Evolutionary conservation across 2,888 invertebrate genomes (phyloP).

Genomic region (Macropis europaea): DNA sequence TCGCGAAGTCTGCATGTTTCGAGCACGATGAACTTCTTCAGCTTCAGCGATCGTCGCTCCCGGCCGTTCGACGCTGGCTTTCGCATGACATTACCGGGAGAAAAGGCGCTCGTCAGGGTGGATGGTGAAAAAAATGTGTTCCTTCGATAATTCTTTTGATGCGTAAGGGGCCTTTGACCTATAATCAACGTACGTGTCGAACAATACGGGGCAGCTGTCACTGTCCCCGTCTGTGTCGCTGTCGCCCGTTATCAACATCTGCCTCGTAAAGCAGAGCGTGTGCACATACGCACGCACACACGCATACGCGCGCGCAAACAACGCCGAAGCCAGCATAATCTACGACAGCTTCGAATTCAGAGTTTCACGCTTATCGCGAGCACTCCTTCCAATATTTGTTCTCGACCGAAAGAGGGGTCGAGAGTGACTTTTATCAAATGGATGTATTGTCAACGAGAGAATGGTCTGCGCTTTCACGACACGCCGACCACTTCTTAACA

Average conservation of each 20-base stretch:
- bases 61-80: too few species aligned
- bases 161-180: slow-evolving; percentile 70
- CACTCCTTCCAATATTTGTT: slow-evolving; percentile 70
- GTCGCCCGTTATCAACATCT: slow-evolving; percentile 73
- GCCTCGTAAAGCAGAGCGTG: slow-evolving; percentile 68
- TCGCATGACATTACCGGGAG: too few species aligned
- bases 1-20: too few species aligned
- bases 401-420: slow-evolving; percentile 58
- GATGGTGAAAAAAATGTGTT: slow-evolving; percentile 7
- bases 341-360: slow-evolving; percentile 63
- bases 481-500: slow-evolving; percentile 50
- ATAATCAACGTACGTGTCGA: slow-evolving; percentile 66
- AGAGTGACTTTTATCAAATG: slow-evolving; percentile 62
- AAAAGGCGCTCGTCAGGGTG: too few species aligned
- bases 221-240: slow-evolving; percentile 62
- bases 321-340: slow-evolving; percentile 55
- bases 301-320: slow-evolving; percentile 16
- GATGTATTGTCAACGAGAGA: slow-evolving; percentile 59
- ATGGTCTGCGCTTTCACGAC: slow-evolving; percentile 53
- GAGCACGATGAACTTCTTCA: too few species aligned
- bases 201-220: slow-evolving; percentile 72
- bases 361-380: slow-evolving; percentile 63
- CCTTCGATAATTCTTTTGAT: slow-evolving; percentile 54
- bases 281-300: slow-evolving; percentile 11
- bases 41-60: too few species aligned